Base-by-base conservation (phyloP, 2,113 vertebrate species). In the Malurus cyaneus region DNA sequence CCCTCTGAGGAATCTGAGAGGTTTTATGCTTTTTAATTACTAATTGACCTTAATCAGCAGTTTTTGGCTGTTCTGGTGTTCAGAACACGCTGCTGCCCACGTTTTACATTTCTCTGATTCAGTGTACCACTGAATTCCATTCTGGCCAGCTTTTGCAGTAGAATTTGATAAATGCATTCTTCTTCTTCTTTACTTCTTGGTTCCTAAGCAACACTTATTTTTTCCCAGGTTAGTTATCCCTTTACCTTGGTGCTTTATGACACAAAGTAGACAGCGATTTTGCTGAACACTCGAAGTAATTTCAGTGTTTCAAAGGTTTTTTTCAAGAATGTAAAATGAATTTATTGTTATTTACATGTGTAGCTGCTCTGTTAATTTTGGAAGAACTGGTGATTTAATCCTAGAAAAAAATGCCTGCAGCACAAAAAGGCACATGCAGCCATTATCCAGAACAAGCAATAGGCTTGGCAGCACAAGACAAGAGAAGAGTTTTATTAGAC, bases 1-100 rank as follows among this genome's bases (percentile, higher is more conserved):
- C 49, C 46, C 72, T 80, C 64, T 80, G 29, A 59, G 86, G 66
- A 88, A 89, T 54, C 62, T 9, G 19, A 65, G 64, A 49, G 82
- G 70, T 80, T 90, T 91, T 52, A 89, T 46, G 81, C 50, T 28
- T 92, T 71, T 92, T 81, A 81, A 92, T 95, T 92, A 93, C 54
- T 59, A 34, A 79, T 77, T 60, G 56, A 86, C 69, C 54, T 83
- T 80, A 50, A 78, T 80, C 66, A 82, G 81, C 69, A 54, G 29
- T 14, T 92, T 92, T 78, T 53, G 24, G 20, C 80, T 73, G 24
- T 67, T 12, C 39, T 52, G 12, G 31, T 46, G 18, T 59, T 85
- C 54, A 12, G 77, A 91, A 64, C 36, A 25, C 0, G 0, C 41
- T 50, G 56, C 53, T 83, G 80, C 56, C 61, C 71, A 18, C 56